Base-by-base conservation (phyloP, 2,113 vertebrate genomes). In the Anser cygnoides region DNA sequence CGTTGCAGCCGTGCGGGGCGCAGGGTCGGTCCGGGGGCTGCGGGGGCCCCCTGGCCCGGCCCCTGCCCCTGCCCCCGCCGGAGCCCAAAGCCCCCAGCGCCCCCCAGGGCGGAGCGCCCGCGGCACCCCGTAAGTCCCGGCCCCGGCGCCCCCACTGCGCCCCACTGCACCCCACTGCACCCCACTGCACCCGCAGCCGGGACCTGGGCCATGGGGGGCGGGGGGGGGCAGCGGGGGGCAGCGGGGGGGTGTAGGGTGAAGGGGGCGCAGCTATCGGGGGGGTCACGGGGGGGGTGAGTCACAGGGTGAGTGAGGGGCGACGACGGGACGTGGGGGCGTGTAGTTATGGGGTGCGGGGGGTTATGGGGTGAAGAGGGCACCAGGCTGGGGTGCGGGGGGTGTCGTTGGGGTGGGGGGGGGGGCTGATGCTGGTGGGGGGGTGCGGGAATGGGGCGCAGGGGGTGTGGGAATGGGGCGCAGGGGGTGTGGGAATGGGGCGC, bases 1-100 rank as follows among this genome's bases (percentile, higher is more conserved):
- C 98, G 99, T 99, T 98, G 98, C 99, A 98, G 98, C 98, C 98
- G 98, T 99, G 98, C 98, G 99, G 98, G 99, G 99, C 98, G 98
- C 99, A 99, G 99, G 99, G 98, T 98, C 99, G 99, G 99, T 98
- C 99, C 98, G 98, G 99, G 99, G 99, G 98, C 99, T 99, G 98
- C 98, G 98, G 98, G 99, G 99, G 97, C 99, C 99, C 97, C 99
- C 98, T 99, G 99, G 99, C 99, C 98, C 98, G 99, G 98, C 99
- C 99, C 98, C 98, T 99, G 98, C 99, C 99, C 98, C 99, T 99
- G 98, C 98, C 99, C 97, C 99, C 99, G 99, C 98, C 99, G 98
- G 99, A 99, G 98, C 98, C 99, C 99, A 99, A 99, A 99, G 98
- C 99, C 98, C 98, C 98, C 99, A 99, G 98, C 98, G 98, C 98